Conservation (phyloP, 2,797 vertebrate genomes). For the Apodemus agrarius region DNA sequence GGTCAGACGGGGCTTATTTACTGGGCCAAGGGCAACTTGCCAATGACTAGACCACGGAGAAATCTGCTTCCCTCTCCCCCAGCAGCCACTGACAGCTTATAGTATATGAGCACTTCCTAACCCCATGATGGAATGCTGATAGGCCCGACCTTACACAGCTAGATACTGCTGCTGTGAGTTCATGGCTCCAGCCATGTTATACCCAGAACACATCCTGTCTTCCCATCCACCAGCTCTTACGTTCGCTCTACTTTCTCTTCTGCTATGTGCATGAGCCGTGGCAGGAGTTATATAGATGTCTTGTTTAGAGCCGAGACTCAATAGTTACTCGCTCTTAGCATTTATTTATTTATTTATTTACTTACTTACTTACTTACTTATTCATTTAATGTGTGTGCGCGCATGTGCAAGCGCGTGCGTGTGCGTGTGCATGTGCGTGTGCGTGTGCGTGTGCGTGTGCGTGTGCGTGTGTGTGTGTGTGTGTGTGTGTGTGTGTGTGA, state of each 20-base stretch:
- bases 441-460: too few relatives aligned
- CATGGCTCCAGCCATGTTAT: too few relatives aligned
- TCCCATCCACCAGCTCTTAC: too few relatives aligned
- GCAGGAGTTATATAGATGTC: not conserved
- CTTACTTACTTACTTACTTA: not conserved
- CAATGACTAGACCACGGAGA: not conserved
- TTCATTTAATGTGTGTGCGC: not conserved
- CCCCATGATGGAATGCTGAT: not conserved
- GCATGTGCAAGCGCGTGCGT: too few relatives aligned
- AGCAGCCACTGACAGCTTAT: not conserved
- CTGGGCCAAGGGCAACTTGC: not conserved
- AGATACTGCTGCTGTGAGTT: not conserved
- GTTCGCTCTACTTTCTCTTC: not conserved
- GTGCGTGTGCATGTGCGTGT: too few relatives aligned
- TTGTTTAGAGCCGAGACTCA: not conserved
- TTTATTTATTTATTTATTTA: not conserved
- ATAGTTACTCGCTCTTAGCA: not conserved
- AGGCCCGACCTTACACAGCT: not conserved
- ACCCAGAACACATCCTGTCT: not conserved
- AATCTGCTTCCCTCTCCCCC: not conserved
- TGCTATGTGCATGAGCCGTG: not conserved
- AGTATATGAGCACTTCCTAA: not conserved
- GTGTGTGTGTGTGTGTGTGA: too few relatives aligned
- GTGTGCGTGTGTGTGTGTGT: too few relatives aligned
- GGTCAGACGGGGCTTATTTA: too few relatives aligned